Conservation (phyloP, 2,113 vertebrate genomes). For the Lichenostomus cassidix region DNA sequence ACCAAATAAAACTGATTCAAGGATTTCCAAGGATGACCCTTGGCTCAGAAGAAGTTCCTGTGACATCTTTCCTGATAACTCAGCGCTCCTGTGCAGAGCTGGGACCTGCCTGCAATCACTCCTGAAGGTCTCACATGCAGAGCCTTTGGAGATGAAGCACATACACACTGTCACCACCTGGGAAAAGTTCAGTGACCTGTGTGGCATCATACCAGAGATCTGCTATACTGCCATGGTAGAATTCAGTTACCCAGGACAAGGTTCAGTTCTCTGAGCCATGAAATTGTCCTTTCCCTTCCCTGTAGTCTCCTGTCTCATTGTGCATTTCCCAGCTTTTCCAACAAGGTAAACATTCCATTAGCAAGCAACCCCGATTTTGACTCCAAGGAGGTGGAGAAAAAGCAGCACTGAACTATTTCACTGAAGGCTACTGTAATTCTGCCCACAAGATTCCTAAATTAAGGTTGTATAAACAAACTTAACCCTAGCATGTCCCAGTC, state of each 20-base stretch:
- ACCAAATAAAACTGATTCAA: background rate
- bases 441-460: background rate
- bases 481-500: background rate
- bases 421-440: background rate
- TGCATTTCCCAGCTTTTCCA: background rate
- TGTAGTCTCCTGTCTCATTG: background rate
- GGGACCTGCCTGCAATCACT: background rate
- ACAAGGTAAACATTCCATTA: background rate
- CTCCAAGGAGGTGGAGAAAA: background rate
- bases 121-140: background rate
- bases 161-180: background rate
- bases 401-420: background rate
- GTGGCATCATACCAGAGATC: background rate
- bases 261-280: background rate
- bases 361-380: background rate
- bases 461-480: background rate
- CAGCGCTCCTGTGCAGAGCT: background rate
- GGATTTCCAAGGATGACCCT: background rate
- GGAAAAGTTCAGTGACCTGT: background rate
- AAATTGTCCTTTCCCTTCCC: background rate
- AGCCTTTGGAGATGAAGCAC: background rate
- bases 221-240: background rate
- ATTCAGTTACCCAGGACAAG: background rate
- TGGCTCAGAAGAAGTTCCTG: background rate
- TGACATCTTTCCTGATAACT: background rate